Evolutionary conservation across 1,140 invertebrate species (phyloP).

Genomic region (Oncopodura yosiiana): DNA sequence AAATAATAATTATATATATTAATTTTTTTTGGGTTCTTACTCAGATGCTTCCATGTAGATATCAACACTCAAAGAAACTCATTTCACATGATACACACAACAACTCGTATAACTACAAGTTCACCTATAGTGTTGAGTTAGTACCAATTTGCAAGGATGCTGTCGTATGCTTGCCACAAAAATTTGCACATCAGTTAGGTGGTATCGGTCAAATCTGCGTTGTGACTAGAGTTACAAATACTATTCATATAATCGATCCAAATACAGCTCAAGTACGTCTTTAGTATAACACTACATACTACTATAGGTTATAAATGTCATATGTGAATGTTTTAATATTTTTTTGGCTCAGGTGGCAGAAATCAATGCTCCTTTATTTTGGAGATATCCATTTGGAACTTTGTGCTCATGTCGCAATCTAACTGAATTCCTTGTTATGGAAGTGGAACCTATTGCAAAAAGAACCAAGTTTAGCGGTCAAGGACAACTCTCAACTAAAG

Average conservation of each 20-base stretch:
- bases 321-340: conserved; percentile 22
- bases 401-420: conserved; percentile 86
- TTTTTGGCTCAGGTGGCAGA: conserved; percentile 63
- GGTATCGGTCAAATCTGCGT: conserved; percentile 85
- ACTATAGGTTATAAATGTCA: too few relatives aligned
- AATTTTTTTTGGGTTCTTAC: too few relatives aligned
- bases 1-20: too few relatives aligned
- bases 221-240: conserved; percentile 75
- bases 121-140: conserved; percentile 82
- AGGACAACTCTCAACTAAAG: conserved; percentile 68
- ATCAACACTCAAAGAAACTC: conserved; percentile 83
- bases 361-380: conserved; percentile 67
- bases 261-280: conserved; percentile 77
- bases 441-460: conserved; percentile 74
- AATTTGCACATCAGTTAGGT: conserved; percentile 78
- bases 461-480: conserved; percentile 71
- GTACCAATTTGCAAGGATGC: conserved; percentile 95
- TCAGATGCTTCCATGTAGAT: conserved; percentile 74
- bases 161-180: conserved; percentile 79
- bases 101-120: conserved; percentile 96
- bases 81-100: conserved; percentile 96
- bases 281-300: too few relatives aligned
- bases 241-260: conserved; percentile 89
- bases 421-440: conserved; percentile 88
- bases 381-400: conserved; percentile 71